Base-by-base conservation (phyloP, 2,113 vertebrate species). In the Mirounga angustirostris region DNA sequence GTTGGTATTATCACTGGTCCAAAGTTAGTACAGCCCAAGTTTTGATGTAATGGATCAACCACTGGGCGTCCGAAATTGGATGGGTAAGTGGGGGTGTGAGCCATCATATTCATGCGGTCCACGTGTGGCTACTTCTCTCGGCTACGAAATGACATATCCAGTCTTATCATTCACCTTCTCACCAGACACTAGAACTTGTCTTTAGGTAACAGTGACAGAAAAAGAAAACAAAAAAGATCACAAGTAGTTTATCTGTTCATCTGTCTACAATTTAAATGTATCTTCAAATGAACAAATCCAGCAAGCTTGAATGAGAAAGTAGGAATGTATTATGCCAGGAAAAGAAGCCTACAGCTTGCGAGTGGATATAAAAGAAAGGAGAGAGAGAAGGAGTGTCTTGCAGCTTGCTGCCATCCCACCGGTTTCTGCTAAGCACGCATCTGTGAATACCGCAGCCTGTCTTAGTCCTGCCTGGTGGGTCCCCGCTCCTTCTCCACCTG, bases 361-460 rank as follows among this genome's bases (percentile, higher is more conserved):
- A 33, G 3, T 1, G 10, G 36, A 4, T 10, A 5, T 6, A 1
- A 46, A 69, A 33, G 24, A 19, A 2, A 15, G 10, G 0, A 18
- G 40, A 33, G 3, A 0, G 16, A 13, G 16, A 1, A 2, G 40
- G 7, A 0, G 10, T 5, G 15, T 18, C 61, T 22, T 28, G 28
- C 1, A 1, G 11, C 83, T 16, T 50, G 43, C 12, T 16, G 15
- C 28, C 43, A 4, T 0, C 33, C 14, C 5, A 18, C 67, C 15
- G 40, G 74, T 8, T 46, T 69, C 61, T 91, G n/a, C 2, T 0
- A 24, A 28, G n/a, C 56, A 11, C 0, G 9, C 0, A 0, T 1
- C 0, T 3, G 22, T 8, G 78, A 40, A 12, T n/a, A 56, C 18
- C 3, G 19, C 7, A 30, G 59, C 12, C 56, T 8, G n/a, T 19